phyloP scores from a whole-genome alignment of 2,888 invertebrate genomes.

The Ectobius pallidus region DNA sequence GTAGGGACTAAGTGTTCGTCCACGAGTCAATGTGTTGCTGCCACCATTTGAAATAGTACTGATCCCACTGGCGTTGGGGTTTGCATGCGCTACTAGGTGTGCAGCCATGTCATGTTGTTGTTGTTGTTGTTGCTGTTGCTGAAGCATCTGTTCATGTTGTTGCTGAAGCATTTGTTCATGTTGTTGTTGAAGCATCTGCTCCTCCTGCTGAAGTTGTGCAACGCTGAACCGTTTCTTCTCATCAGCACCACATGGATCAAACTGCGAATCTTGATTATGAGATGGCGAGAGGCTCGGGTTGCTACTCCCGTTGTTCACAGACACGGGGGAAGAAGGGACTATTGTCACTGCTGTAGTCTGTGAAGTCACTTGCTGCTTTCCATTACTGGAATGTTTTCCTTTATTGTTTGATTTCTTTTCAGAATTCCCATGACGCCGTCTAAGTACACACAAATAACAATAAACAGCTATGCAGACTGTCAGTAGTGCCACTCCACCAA shows the following conservation, averaged over 20 bases:
- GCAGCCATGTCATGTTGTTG: conserved; percentile 49
- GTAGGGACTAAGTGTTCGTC: conserved; percentile 59
- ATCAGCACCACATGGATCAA: conserved; percentile 51
- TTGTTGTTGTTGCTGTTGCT: conserved; percentile 26
- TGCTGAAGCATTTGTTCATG: conserved; percentile 57
- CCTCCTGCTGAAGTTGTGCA: conserved; percentile 57
- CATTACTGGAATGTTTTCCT: conserved; percentile 49
- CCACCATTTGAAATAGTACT: conserved; percentile 45
- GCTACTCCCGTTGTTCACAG: conserved; percentile 44
- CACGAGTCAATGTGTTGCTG: conserved; percentile 53
- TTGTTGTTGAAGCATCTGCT: conserved; percentile 56
- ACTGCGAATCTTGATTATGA: conserved; percentile 41
- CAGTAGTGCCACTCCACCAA: conserved; percentile 57
- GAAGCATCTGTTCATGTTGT: conserved; percentile 54
- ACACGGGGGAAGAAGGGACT: conserved; percentile 54
- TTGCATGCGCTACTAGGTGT: conserved; percentile 36
- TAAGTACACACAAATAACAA: conserved; percentile 59
- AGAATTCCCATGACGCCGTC: conserved; percentile 50
- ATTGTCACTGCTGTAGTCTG: conserved; percentile 52
- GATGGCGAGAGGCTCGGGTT: conserved; percentile 47
- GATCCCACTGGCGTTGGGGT: conserved; percentile 42
- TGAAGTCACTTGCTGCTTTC: conserved; percentile 36
- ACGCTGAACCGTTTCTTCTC: conserved; percentile 59
- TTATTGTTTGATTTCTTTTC: conserved; percentile 37
- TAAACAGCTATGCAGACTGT: conserved; percentile 56